Evolutionary conservation across 2,888 invertebrate genomes (phyloP).

Genomic region (Drosophila atripex): DNA sequence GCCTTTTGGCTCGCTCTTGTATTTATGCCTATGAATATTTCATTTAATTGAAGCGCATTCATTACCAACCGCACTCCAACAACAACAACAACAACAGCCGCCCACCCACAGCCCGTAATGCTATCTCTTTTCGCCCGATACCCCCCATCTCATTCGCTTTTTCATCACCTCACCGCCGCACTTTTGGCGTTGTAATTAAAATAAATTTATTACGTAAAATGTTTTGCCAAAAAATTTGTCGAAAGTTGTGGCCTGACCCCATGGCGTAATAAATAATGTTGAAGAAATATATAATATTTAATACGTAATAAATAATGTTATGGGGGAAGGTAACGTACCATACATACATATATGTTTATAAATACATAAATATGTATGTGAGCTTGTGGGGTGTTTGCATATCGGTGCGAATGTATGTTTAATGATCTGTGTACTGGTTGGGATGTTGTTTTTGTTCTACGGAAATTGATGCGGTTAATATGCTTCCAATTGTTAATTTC

Average conservation of each 20-base stretch:
- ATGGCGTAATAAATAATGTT: conserved; percentile 68
- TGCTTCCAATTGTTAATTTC: conserved; percentile 60
- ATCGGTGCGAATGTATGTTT: conserved; percentile 55
- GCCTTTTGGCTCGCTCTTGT: conserved; percentile 42
- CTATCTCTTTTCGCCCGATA: conserved; percentile 13
- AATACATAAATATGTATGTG: conserved; percentile 6
- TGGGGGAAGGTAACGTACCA: neutral
- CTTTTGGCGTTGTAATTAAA: conserved; percentile 75
- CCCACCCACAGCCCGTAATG: conserved; percentile 4
- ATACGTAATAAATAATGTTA: conserved; percentile 65
- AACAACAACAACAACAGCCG: conserved; percentile 31
- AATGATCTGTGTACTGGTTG: conserved; percentile 56
- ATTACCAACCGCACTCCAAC: conserved; percentile 56
- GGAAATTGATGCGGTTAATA: conserved; percentile 63
- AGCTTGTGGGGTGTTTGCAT: conserved; percentile 1
- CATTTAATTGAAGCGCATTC: conserved; percentile 78
- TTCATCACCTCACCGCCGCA: conserved; percentile 24
- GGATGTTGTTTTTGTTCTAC: conserved; percentile 27
- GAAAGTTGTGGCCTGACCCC: conserved; percentile 63
- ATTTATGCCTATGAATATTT: conserved; percentile 77
- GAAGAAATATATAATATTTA: no score
- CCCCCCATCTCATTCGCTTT: neutral
- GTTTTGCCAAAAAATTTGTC: conserved; percentile 77
- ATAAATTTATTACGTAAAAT: conserved; percentile 78
- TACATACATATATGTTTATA: conserved; percentile 11